Percentiles rank a stretch among this genome's conserved stretches.
Evolutionary conservation across 2,113 vertebrate genomes (phyloP).

Genomic region (Microcebus murinus): DNA sequence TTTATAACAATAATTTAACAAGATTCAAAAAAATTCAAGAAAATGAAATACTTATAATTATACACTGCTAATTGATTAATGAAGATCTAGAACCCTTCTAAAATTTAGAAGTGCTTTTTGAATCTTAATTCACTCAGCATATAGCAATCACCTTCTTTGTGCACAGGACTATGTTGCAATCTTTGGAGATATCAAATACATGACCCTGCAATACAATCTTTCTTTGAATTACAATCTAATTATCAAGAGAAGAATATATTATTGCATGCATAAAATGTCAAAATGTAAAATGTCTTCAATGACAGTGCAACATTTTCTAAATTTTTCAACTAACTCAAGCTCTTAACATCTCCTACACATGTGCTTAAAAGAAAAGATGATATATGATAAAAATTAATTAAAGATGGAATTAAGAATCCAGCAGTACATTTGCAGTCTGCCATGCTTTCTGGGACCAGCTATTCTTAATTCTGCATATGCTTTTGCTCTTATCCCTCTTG

Average conservation of each 20-base stretch:
- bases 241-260: constrained; percentile 34
- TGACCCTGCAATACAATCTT: neutral
- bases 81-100: neutral
- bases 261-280: neutral
- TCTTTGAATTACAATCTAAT: constrained; percentile 38
- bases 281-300: neutral
- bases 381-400: constrained; percentile 54
- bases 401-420: constrained; percentile 47
- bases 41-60: constrained; percentile 3
- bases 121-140: neutral
- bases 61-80: constrained; percentile 1
- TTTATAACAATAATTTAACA: neutral
- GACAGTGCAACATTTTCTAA: neutral
- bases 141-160: neutral
- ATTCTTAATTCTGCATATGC: neutral
- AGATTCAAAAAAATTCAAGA: neutral
- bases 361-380: constrained; percentile 13
- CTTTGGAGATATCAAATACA: neutral
- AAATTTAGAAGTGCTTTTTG: neutral
- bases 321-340: neutral
- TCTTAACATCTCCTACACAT: neutral
- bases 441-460: neutral
- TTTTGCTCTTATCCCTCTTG: neutral
- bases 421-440: neutral
- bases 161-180: neutral